Base-by-base conservation (phyloP, 2,888 invertebrate genomes). In the Drosophila aldrichi region DNA sequence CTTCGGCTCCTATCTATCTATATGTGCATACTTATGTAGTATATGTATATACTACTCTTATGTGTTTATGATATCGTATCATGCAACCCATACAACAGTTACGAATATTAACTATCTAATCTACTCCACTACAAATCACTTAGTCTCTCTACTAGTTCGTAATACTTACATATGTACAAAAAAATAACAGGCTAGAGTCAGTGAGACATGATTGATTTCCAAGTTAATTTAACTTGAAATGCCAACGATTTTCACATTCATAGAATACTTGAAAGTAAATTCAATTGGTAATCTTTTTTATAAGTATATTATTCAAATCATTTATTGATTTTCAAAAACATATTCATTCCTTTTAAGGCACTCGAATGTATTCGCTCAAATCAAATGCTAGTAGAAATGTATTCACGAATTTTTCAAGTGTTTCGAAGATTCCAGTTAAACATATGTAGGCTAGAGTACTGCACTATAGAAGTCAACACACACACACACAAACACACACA, bases 61-160 rank as follows among this genome's bases (percentile, higher is more conserved):
- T 63, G 54, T 65, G 41, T 25, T n/a, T 58, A 74, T 74, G 48
- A 56, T 74, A 48, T 65, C 38, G 10, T 43, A 40, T 36, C 38
- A 51, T 58, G 38, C 63, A 63, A 44, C n/a, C 34, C 65, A 62
- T 58, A 57, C 62, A 63, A 44, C 56, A 41, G 64, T 44, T 76
- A 48, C 44, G 14, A 44, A 52, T 51, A 67, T 7, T 51, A 49
- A 58, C 55, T 49, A 32, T 48, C 46, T 36, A 25, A 48, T 59
- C 62, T 55, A 43, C 34, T 59, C 36, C 52, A 59, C 55, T 62
- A 44, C 46, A 64, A 72, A 51, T 67, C 67, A 64, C 63, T 55
- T 70, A 70, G 63, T 63, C 57, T 63, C 54, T 40, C 55, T 38
- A 70, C 62, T 52, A 68, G 59, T 63, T 62, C 59, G 55, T 70